phyloP scores from a whole-genome alignment of 2,888 invertebrate genomes.

The Calameuta idolon region DNA sequence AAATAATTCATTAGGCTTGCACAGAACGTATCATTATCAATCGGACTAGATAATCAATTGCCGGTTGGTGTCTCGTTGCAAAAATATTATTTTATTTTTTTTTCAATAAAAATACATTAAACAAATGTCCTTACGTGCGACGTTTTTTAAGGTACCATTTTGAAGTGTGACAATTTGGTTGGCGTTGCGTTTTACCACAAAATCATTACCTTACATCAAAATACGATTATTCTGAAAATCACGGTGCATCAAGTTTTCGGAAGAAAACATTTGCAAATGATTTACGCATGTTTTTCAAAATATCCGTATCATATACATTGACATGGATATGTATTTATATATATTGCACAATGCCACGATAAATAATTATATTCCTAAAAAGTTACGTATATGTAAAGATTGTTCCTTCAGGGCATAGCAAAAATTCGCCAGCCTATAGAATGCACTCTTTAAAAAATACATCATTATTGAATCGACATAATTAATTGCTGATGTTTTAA shows the following conservation, averaged over 20 bases:
- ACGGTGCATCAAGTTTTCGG: not conserved
- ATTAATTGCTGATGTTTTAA: not conserved
- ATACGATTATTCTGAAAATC: not conserved
- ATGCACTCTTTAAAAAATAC: not conserved
- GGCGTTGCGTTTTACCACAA: slow-evolving; percentile 25
- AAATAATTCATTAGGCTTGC: not conserved
- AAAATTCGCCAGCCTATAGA: not conserved
- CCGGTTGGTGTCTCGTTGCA: not conserved
- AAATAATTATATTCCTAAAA: slow-evolving; percentile 29
- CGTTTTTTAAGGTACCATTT: slow-evolving; percentile 58
- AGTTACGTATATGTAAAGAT: not conserved
- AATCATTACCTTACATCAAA: slow-evolving; percentile 11
- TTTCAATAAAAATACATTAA: not conserved
- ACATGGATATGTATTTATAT: not conserved
- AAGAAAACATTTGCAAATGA: not conserved
- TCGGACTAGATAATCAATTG: not conserved
- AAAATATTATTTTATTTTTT: not conserved
- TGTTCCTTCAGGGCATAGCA: too few relatives aligned
- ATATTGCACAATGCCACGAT: slow-evolving; percentile 39
- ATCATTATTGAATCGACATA: not conserved
- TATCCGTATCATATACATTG: not conserved
- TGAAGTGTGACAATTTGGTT: slow-evolving; percentile 59
- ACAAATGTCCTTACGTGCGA: slow-evolving; percentile 2
- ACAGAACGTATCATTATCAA: not conserved
- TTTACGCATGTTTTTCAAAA: not conserved